These are phyloP conservation scores for Teleopsis dalmanni DNA, from an alignment of 1,140 invertebrate species.

Conservation along the genomic window DNA sequence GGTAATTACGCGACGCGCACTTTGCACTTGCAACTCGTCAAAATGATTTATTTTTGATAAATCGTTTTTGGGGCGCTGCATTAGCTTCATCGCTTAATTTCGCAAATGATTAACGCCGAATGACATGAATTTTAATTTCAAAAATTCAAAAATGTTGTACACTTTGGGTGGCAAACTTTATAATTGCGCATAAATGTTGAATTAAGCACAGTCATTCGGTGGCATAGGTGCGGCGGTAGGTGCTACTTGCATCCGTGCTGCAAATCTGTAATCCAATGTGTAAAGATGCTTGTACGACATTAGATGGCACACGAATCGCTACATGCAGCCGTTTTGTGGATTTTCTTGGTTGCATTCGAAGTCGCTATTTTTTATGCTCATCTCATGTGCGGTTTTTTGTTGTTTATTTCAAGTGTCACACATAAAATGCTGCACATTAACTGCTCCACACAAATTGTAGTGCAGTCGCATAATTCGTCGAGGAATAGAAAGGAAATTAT, in stretches of 20 bases:
- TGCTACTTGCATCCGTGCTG: background rate
- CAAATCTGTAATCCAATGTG: background rate
- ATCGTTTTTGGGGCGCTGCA: conserved; percentile 18
- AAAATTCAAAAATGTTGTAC: conserved; percentile 39
- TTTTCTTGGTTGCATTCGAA: no score
- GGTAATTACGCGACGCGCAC: no score
- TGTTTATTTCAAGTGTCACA: no score
- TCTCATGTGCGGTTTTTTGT: no score
- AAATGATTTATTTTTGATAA: conserved; percentile 45
- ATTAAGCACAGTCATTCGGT: background rate
- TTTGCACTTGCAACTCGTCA: conserved; percentile 20
- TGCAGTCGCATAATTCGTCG: no score
- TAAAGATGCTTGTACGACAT: no score
- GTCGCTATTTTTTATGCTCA: no score
- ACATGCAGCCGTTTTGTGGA: no score
- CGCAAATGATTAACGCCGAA: conserved; percentile 41
- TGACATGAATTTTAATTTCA: conserved; percentile 41
- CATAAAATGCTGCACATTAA: no score
- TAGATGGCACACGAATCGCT: no score
- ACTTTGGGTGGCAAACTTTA: conserved; percentile 41
- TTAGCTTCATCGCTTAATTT: conserved; percentile 10
- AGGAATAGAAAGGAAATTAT: conserved; percentile 15
- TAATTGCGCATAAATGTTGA: conserved; percentile 19
- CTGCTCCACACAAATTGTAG: no score
- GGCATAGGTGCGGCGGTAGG: background rate